phyloP scores from a whole-genome alignment of 2,797 vertebrate species.

The Spinus olivaceus region DNA sequence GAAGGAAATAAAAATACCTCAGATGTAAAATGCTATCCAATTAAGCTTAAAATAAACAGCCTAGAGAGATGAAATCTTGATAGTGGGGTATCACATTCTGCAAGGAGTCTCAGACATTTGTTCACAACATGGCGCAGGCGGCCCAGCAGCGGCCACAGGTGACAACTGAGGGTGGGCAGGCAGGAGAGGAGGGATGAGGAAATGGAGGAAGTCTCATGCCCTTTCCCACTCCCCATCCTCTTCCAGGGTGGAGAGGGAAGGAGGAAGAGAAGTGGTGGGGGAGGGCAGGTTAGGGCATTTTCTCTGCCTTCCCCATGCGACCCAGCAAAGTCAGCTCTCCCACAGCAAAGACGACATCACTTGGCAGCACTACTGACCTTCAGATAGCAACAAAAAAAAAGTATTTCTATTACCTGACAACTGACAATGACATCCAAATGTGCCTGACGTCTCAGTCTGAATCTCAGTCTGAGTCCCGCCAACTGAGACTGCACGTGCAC shows the following conservation, averaged over 20 bases:
- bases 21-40: constrained; percentile 74
- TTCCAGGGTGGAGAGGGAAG: not conserved
- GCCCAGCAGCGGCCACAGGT: not conserved
- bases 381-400: constrained; percentile 66
- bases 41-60: constrained; percentile 71
- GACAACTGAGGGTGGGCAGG: not conserved
- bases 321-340: constrained; percentile 31
- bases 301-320: constrained; percentile 5
- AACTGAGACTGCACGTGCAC: constrained; percentile 76
- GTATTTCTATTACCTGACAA: constrained; percentile 80
- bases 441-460: constrained; percentile 79
- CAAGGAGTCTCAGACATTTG: constrained; percentile 43
- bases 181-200: not conserved
- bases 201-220: not conserved
- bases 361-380: constrained; percentile 68
- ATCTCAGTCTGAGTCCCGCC: constrained; percentile 81
- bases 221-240: constrained; percentile 5
- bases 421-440: constrained; percentile 84
- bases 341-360: constrained; percentile 55
- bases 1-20: constrained; percentile 10
- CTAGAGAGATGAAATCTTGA: constrained; percentile 60
- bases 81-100: constrained; percentile 31
- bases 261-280: not conserved
- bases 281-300: not conserved
- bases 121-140: not conserved